Evolutionary conservation across 2,113 vertebrate genomes (phyloP).

Genomic region (Eupsittula cactorum): DNA sequence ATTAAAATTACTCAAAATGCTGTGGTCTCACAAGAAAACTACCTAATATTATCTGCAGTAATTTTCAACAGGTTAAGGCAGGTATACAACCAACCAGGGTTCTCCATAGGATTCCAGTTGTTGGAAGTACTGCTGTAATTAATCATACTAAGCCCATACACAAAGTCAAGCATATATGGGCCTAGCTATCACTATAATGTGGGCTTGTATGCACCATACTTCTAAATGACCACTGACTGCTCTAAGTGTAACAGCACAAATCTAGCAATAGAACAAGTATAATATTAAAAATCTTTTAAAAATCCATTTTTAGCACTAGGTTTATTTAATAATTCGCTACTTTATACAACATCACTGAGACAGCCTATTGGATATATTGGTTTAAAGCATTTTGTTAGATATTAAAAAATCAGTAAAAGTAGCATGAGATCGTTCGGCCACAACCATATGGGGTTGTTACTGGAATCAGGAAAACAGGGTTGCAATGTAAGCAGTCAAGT

Average conservation of each 20-base stretch:
- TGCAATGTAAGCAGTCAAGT: neutral
- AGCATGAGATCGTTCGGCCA: neutral
- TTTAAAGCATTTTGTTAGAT: neutral
- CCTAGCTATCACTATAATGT: neutral
- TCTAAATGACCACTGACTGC: neutral
- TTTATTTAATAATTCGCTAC: slow-evolving; percentile 34
- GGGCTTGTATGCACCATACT: neutral
- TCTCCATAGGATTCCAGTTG: neutral
- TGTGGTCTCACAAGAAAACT: neutral
- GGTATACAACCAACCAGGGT: neutral
- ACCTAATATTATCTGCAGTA: neutral
- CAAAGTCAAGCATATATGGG: neutral
- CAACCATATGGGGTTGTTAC: neutral
- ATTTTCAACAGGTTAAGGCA: neutral
- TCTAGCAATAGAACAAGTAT: neutral
- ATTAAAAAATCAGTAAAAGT: slow-evolving; percentile 27
- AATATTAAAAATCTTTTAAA: slow-evolving; percentile 1
- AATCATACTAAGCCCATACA: neutral
- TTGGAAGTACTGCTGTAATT: neutral
- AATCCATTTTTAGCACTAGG: neutral
- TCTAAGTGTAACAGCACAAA: neutral
- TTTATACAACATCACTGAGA: neutral
- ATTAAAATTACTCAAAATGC: neutral
- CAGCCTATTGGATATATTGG: neutral
- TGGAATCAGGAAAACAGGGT: neutral